A percentile compares a stretch with the other conserved stretches of the same genome.
Evolutionary conservation across 2,113 vertebrate species (phyloP).

Genomic region (Craseonycteris thonglongyai): DNA sequence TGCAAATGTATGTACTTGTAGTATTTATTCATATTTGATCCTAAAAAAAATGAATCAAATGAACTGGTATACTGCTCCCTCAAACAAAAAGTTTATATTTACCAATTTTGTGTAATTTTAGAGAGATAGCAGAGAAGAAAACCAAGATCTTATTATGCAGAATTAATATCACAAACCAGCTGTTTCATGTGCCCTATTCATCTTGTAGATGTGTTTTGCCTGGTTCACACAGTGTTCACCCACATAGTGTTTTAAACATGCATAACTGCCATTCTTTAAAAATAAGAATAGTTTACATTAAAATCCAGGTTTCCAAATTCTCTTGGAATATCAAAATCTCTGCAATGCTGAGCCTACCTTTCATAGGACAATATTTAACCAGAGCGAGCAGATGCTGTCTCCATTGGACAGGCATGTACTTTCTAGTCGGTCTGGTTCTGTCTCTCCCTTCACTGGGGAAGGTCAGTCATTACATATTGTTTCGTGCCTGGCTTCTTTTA

Average conservation of each 20-base stretch:
- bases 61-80: neutral
- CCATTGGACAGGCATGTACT: neutral
- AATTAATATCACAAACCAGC: neutral
- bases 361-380: neutral
- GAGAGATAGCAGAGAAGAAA: neutral
- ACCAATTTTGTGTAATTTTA: neutral
- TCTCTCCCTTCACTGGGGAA: neutral
- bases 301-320: neutral
- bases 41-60: slow-evolving; percentile 11
- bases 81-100: neutral
- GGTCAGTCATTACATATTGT: neutral
- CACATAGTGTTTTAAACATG: neutral
- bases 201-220: neutral
- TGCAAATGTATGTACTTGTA: neutral
- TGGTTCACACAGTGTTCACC: neutral
- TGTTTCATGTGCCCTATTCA: neutral
- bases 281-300: neutral
- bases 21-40: neutral
- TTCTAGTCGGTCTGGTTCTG: rapidly evolving
- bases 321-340: neutral
- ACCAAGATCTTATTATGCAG: neutral
- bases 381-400: neutral
- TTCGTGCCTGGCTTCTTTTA: neutral
- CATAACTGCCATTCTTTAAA: neutral
- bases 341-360: neutral